These are phyloP conservation scores for Aplocera efformata DNA, from an alignment of 2,888 invertebrate species.

Conservation along the genomic window DNA sequence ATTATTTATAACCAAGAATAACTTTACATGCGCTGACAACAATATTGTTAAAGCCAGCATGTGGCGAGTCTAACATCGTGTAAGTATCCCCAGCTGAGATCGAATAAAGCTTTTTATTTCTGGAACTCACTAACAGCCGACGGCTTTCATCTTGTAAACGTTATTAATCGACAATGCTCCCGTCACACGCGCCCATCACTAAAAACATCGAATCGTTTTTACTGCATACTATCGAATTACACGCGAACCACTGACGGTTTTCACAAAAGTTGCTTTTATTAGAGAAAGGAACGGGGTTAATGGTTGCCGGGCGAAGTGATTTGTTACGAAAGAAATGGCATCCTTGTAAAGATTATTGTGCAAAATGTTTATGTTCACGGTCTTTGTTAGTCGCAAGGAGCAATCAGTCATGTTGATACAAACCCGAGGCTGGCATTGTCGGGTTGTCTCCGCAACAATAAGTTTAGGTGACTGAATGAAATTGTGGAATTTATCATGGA, in stretches of 20 bases:
- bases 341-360: conserved; percentile 46
- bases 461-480: conserved; percentile 52
- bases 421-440: conserved; percentile 62
- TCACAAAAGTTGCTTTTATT: not conserved
- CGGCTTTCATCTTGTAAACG: conserved; percentile 78
- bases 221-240: conserved; percentile 20
- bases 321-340: conserved; percentile 5
- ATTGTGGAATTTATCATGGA: conserved; percentile 55
- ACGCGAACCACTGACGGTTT: conserved; percentile 34
- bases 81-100: conserved; percentile 71
- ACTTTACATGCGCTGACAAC: conserved; percentile 15
- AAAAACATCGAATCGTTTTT: conserved; percentile 17
- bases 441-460: conserved; percentile 52
- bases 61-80: conserved; percentile 42
- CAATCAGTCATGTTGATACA: conserved; percentile 74
- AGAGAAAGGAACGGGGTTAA: conserved; percentile 16
- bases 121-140: conserved; percentile 62
- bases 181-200: conserved; percentile 53
- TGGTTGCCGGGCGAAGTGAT: conserved; percentile 23
- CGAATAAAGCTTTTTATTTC: conserved; percentile 71
- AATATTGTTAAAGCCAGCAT: conserved; percentile 20
- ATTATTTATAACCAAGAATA: conserved; percentile 10
- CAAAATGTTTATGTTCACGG: conserved; percentile 64
- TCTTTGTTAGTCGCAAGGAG: conserved; percentile 63
- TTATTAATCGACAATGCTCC: conserved; percentile 77